Evolutionary conservation across 2,888 invertebrate species (phyloP), one percentile per base, ranked within the genome.

Genomic region (Parapristionchus giblindavisi): DNA sequence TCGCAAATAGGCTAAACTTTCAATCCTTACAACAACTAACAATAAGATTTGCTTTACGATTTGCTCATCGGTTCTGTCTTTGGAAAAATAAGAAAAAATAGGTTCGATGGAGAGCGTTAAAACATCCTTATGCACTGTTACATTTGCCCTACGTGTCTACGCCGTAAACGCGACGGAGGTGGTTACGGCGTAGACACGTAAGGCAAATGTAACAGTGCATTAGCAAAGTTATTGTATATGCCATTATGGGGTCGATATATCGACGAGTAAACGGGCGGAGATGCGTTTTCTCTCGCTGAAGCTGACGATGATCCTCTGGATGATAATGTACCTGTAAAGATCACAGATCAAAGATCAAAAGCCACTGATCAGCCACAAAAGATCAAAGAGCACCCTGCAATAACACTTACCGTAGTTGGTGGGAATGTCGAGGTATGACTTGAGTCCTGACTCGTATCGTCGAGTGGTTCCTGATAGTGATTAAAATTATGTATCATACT

Each of bases 401-500:
- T 14, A 14, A 14, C 11, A 8, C 43, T 14, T 66, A 70, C 70
- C 70, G 70, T 70, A 54, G 3, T 27, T 40, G 11, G 56, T 38
- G 27, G 70, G 70, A 34, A 56, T 70, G 24, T 70, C 70, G 24
- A 70, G 8, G 38, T 70, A 70, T 24, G 70, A 70, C 27, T 56
- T 52, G 36, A 70, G 70, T 3, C 70, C 70, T 1, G 21, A 38
- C 11, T 38, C 54, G 56, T 56, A 36, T 34, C 54, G 51, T 32
- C n/a, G 21, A 36, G 36, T 38, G 8, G 60, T 60, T 34, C 54
- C 54, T 52, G 52, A 32, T 32, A 34, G 14, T n/a, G 58, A 32
- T 1, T n/a, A n/a, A n/a, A n/a, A n/a, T n/a, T n/a, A n/a, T n/a
- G n/a, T n/a, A n/a, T n/a, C n/a, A n/a, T n/a, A n/a, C n/a, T n/a